Conservation (phyloP, 2,888 invertebrate genomes). For the Macaria liturata region DNA sequence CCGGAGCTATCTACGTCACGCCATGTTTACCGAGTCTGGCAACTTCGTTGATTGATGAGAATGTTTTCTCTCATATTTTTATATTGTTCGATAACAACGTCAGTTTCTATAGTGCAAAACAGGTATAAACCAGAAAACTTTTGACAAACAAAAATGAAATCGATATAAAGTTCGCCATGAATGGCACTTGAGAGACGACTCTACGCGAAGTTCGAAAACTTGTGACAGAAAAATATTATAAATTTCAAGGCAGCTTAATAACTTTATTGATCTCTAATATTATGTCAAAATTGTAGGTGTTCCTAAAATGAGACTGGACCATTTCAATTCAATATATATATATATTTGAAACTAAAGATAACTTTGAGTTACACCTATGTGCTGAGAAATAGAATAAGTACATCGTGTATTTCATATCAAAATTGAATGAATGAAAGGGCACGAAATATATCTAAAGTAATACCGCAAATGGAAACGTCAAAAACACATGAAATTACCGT, state of each 20-base stretch:
- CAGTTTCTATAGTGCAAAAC: constrained; percentile 1
- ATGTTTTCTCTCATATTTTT: constrained; percentile 16
- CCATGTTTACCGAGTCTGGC: constrained; percentile 15
- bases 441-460: neutral
- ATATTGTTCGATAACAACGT: constrained; percentile 13
- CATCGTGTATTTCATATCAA: too few relatives aligned
- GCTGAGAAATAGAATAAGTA: too few relatives aligned
- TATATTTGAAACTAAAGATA: too few relatives aligned
- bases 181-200: neutral
- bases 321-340: too few relatives aligned
- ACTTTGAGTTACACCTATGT: too few relatives aligned
- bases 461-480: constrained; percentile 25
- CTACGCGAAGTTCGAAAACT: neutral
- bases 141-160: constrained; percentile 16
- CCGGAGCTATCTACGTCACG: constrained; percentile 14
- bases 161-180: constrained; percentile 7
- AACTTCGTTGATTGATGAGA: constrained; percentile 17
- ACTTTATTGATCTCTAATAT: too few relatives aligned
- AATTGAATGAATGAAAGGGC: too few relatives aligned
- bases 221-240: neutral
- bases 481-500: constrained; percentile 29
- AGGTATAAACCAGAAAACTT: constrained; percentile 7
- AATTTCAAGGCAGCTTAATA: too few relatives aligned
- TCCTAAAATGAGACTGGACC: too few relatives aligned
- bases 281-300: too few relatives aligned